These are phyloP conservation scores for Quiscalus mexicanus DNA, from an alignment of 2,113 vertebrate genomes.

Conservation along the genomic window DNA sequence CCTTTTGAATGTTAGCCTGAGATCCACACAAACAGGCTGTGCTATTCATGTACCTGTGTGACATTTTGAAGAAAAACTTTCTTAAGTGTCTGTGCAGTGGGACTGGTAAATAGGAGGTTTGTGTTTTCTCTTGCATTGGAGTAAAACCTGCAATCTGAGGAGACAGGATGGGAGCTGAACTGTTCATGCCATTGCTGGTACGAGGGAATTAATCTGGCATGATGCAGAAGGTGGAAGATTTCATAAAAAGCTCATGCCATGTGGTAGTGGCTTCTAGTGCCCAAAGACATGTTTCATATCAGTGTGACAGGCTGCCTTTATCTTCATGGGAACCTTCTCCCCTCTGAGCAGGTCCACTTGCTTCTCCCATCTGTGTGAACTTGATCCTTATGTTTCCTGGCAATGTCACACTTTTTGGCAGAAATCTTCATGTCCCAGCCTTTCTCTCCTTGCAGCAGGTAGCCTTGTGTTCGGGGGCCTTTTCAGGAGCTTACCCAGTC, in stretches of 20 bases:
- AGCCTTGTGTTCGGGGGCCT: background rate
- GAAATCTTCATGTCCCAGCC: background rate
- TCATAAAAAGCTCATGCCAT: slow-evolving; percentile 25
- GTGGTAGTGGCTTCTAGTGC: background rate
- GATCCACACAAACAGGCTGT: background rate
- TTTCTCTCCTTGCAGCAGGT: background rate
- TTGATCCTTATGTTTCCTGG: background rate
- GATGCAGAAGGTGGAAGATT: background rate
- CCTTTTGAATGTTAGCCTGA: background rate
- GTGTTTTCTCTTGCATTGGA: background rate
- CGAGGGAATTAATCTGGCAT: background rate
- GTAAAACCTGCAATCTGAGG: background rate
- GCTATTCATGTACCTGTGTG: background rate
- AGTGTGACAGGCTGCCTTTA: background rate
- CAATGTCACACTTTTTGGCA: background rate
- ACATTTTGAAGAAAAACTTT: slow-evolving; percentile 14
- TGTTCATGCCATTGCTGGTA: background rate
- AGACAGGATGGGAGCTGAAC: background rate
- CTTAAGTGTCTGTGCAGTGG: background rate
- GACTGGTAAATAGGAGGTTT: background rate
- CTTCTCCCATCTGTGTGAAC: background rate
- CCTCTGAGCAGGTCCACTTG: background rate
- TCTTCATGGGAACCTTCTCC: background rate
- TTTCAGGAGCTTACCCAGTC: background rate
- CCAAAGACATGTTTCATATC: background rate